phyloP scores from a whole-genome alignment of 2,797 vertebrate species.

The Amphiprion clarkii region DNA sequence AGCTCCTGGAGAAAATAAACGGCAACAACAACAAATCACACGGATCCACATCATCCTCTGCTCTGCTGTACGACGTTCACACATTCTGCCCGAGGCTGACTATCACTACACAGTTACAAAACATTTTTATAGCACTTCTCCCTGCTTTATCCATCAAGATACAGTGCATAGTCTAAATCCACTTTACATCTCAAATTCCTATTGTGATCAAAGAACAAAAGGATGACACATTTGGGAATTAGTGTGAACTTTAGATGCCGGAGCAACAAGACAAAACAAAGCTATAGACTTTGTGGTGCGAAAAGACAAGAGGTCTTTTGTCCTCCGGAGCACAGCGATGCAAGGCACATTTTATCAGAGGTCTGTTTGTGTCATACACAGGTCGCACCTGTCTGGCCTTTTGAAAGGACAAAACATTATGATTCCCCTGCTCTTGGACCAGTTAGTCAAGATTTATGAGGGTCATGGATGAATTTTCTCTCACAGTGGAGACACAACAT shows the following conservation, averaged over 20 bases:
- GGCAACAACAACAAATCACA: slow-evolving; percentile 46
- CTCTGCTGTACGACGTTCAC: slow-evolving; percentile 27
- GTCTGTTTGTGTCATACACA: slow-evolving; percentile 32
- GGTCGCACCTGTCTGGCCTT: slow-evolving; percentile 31
- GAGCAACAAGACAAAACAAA: slow-evolving; percentile 53
- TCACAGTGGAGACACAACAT: background rate
- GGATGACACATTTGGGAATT: slow-evolving; percentile 47
- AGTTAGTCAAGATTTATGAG: slow-evolving; percentile 15
- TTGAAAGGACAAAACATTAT: slow-evolving; percentile 2
- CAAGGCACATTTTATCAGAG: slow-evolving; percentile 36
- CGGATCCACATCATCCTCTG: slow-evolving; percentile 42
- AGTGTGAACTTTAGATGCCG: slow-evolving; percentile 47
- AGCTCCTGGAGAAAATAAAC: slow-evolving; percentile 38
- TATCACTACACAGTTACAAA: slow-evolving; percentile 30
- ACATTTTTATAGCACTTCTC: slow-evolving; percentile 23
- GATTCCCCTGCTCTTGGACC: background rate
- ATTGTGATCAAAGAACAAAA: slow-evolving; percentile 63
- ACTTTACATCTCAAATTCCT: slow-evolving; percentile 49
- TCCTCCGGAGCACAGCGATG: slow-evolving; percentile 32
- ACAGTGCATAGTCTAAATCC: slow-evolving; percentile 17
- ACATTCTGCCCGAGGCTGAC: slow-evolving; percentile 40
- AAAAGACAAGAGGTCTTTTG: slow-evolving; percentile 67
- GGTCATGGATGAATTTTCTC: slow-evolving; percentile 11
- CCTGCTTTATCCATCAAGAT: slow-evolving; percentile 32
- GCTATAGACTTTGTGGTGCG: slow-evolving; percentile 50